Conservation (phyloP, 2,888 invertebrate genomes). For the Drosophila austrosaltans region DNA sequence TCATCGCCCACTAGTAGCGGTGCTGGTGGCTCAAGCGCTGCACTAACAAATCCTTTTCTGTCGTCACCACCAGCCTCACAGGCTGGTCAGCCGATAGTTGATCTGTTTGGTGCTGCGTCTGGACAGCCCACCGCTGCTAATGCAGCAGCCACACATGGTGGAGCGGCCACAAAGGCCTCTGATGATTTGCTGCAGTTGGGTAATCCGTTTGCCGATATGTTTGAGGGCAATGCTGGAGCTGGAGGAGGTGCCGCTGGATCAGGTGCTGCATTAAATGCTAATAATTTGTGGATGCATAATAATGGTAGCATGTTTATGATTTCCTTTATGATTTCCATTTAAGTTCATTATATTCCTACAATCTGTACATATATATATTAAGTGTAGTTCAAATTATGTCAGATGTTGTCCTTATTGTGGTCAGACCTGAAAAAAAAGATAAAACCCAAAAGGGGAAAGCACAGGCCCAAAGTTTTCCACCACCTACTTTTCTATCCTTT, state of each 20-base stretch:
- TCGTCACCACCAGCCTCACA: constrained; percentile 87
- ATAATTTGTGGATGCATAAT: constrained; percentile 84
- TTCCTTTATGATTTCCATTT: constrained; percentile 57
- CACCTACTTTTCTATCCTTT: not conserved
- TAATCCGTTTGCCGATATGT: constrained; percentile 96
- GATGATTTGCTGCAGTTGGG: constrained; percentile 94
- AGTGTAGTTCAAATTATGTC: constrained; percentile 52
- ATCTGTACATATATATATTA: constrained; percentile 33
- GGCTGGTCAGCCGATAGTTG: constrained; percentile 88
- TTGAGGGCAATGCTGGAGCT: constrained; percentile 82
- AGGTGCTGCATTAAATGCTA: constrained; percentile 81
- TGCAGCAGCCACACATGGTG: constrained; percentile 82
- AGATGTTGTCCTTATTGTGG: constrained; percentile 17
- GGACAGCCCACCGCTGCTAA: constrained; percentile 79
- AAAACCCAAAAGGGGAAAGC: constrained; percentile 2
- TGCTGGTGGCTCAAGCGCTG: constrained; percentile 84
- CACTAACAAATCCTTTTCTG: constrained; percentile 93
- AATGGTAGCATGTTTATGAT: constrained; percentile 84
- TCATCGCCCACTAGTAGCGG: constrained; percentile 89
- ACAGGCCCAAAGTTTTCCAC: constrained; percentile 5
- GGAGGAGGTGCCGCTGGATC: constrained; percentile 69
- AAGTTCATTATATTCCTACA: constrained; percentile 31
- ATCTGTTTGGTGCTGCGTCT: constrained; percentile 88
- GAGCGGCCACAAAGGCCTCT: constrained; percentile 87
- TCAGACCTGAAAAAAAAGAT: constrained; percentile 13